Evolutionary conservation across 23 tunicate genomes (phyloP), one percentile per base, ranked within the genome.

Genomic region (Trididemnum nubilum): DNA sequence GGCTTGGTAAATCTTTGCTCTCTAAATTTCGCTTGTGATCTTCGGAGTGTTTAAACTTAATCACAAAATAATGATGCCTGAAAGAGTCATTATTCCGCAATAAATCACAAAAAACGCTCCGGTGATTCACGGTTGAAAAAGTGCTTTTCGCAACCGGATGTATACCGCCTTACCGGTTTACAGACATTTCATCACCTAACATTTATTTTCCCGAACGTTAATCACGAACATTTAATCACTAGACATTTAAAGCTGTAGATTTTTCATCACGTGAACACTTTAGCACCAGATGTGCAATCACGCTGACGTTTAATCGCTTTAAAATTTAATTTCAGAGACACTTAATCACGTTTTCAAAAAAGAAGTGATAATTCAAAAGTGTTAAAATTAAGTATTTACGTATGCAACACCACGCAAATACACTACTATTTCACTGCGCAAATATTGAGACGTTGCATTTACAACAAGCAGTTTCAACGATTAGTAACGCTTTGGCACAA

Each of bases 161-260:
- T n/a, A n/a, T n/a, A n/a, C 57, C n/a, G n/a, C n/a, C n/a, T n/a
- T 61, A 31, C 25, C 74, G 79, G 61, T 73, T n/a, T 73, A 73
- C 79, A 37, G 79, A 73, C 59, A 73, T 73, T 73, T 73, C 59
- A 73, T 73, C 74, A 67, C 74, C 74, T 33, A 33, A 67, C 74
- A 67, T 67, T 67, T 67, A 33, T 31, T 67, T 28, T 28, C 28
- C 32, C 79, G 79, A 73, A 2, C 38, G 79, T 39, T 39, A 73
- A 73, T 73, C 79, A 73, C 79, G 79, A 59, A 73, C 79, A 73
- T 73, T 73, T 73, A 37, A 73, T 73, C 58, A 73, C 61, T 73
- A 24, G 79, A 73, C 5, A 39, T 73, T 36, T 73, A 73, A 73
- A 36, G 23, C 37, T 27, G 79, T 49, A 73, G 79, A 73, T 28